Base-by-base conservation (phyloP, 2,797 vertebrate species). In the Enteromius fasciolatus region DNA sequence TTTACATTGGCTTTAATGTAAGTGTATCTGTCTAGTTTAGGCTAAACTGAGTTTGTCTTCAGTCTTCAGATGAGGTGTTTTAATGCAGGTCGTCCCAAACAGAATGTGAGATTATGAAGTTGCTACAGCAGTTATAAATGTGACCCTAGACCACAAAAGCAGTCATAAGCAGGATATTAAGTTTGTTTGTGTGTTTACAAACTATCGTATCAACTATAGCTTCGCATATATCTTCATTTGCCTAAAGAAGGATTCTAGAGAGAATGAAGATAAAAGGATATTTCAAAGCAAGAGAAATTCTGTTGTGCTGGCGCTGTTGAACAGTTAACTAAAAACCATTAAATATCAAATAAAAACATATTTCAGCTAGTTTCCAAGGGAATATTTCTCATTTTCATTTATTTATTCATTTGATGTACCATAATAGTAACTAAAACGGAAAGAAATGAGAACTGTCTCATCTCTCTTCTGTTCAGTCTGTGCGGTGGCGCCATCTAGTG, bases 401-500 rank as follows among this genome's bases (percentile, higher is more conserved):
- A 18, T 14, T 33, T 18, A 18, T 5, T 61, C 33, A 18, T 3
- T 9, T 33, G 28, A 64, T 64, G 28, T 33, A 64, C 64, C 20
- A 12, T 6, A 66, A 66, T 69, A 66, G 6, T 36, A 52, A 52
- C 48, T 50, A 17, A 52, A 18, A 46, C 2, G 1, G 1, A 52
- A 52, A 52, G 18, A 20, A 52, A 31, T 33, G 33, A 33, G 33
- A 3, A 33, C 33, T 33, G 33, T 6, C 5, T 36, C 33, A 36
- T 36, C 33, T 36, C 5, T 36, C 33, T 36, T 36, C 36, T 36
- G 36, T 36, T 36, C 7, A 36, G 36, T 4, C 2, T 25, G 20
- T 25, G 7, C 11, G 8, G 18, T 20, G 23, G 10, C 70, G 68
- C 82, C 76, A 73, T 78, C 82, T 83, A 31, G 83, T 81, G 87